These are phyloP conservation scores for Caerostris darwini DNA, from an alignment of 1,140 invertebrate species.

Conservation along the genomic window DNA sequence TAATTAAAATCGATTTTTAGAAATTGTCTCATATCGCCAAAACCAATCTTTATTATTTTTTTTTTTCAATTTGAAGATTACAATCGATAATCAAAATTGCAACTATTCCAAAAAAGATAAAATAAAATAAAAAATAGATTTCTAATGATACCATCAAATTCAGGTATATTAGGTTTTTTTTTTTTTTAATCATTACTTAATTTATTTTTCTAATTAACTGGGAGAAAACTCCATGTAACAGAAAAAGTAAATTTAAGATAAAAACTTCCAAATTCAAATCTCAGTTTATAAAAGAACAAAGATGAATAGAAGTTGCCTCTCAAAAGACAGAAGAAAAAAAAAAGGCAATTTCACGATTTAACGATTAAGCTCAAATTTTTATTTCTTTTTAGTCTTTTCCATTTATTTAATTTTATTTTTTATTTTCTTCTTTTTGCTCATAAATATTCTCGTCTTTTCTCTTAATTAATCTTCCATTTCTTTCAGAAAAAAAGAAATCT, in stretches of 20 bases:
- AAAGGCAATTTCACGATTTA: constrained; percentile 10
- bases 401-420: neutral
- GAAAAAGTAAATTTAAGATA: neutral
- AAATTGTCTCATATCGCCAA: too few relatives aligned
- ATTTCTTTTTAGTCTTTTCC: neutral
- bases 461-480: too few relatives aligned
- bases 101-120: neutral
- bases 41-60: neutral
- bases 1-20: neutral
- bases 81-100: neutral
- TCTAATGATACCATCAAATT: neutral
- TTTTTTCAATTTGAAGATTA: neutral
- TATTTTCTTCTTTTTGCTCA: neutral
- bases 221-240: neutral
- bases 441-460: neutral
- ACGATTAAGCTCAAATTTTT: neutral
- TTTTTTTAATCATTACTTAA: neutral
- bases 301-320: neutral
- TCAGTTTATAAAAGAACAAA: neutral
- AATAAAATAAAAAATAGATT: neutral
- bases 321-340: neutral
- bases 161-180: too few relatives aligned
- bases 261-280: neutral
- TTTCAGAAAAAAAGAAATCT: neutral
- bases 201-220: constrained; percentile 33